Conservation (phyloP, 2,797 vertebrate genomes). For the Aplochiton taeniatus region DNA sequence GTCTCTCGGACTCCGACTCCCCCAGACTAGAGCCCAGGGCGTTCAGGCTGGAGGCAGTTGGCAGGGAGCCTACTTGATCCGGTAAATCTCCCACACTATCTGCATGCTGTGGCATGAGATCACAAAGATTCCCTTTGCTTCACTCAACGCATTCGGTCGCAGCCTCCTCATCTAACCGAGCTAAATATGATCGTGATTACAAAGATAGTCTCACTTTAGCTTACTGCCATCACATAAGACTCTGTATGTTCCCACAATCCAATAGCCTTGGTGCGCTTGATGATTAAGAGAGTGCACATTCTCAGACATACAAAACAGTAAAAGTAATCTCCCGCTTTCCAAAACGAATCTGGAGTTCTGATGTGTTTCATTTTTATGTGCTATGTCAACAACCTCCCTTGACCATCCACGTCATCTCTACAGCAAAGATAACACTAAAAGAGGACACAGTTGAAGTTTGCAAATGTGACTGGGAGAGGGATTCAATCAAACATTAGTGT, state of each 20-base stretch:
- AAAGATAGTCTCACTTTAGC: no score
- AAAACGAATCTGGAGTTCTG: neutral
- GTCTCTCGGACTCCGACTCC: constrained; percentile 40
- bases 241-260: no score
- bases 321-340: no score
- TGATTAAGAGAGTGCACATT: no score
- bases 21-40: constrained; percentile 36
- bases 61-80: constrained; percentile 48
- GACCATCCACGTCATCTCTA: neutral
- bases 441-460: neutral
- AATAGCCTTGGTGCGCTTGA: no score
- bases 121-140: constrained; percentile 56
- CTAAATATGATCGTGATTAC: no score
- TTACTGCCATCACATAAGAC: no score
- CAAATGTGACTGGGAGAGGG: no score
- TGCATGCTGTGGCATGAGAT: constrained; percentile 70
- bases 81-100: constrained; percentile 64
- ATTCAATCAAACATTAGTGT: constrained; percentile 4
- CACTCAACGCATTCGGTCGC: neutral
- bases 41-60: constrained; percentile 44
- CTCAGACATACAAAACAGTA: no score
- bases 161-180: neutral
- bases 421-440: neutral
- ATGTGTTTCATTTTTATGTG: neutral
- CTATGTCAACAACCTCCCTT: neutral